Evolutionary conservation across 2,113 vertebrate species (phyloP), one percentile per base, ranked within the genome.

Genomic region (Trachemys scripta): DNA sequence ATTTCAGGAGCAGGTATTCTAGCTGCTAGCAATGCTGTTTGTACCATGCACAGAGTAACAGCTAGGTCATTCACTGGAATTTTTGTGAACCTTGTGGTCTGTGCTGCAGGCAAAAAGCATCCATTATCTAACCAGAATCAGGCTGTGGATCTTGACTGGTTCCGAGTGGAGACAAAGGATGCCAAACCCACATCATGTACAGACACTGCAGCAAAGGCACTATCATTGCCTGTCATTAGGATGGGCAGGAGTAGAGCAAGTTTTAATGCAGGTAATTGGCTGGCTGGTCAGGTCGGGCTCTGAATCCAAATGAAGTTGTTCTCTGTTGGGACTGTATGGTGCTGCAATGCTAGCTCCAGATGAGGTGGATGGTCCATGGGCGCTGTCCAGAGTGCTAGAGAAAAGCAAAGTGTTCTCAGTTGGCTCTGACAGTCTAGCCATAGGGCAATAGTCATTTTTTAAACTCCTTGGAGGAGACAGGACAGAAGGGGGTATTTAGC

Each of bases 381-480:
- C 78, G 90, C 90, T 92, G 85, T 92, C 90, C 90, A 78, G 65
- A 87, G 85, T 92, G 90, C 90, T 92, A 78, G 47, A 38, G 65
- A 83, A 47, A 83, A 51, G 49, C 75, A 80, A 38, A 10, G 65
- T 72, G n/a, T 35, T 72, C 65, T 38, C 62, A 35, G 62, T n/a
- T 69, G 35, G 12, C 29, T 69, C 62, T 69, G 35, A 69, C 7
- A 69, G 56, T 17, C 29, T 31, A 31, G 29, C 42, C 59, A 51
- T 22, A 38, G n/a, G 3, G 47, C 47, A 65, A 3, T 35, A 38
- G 65, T 38, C 19, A 20, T 22, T 72, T 29, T 72, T 22, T 38
- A 72, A 19, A 38, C 35, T 5, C 16, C 16, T 17, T 17, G 14
- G 19, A 22, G 19, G 5, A 22, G 35, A 22, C 8, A 35, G 59